These are phyloP conservation scores for Pseudonaja textilis DNA, from an alignment of 2,113 vertebrate genomes.

Conservation along the genomic window DNA sequence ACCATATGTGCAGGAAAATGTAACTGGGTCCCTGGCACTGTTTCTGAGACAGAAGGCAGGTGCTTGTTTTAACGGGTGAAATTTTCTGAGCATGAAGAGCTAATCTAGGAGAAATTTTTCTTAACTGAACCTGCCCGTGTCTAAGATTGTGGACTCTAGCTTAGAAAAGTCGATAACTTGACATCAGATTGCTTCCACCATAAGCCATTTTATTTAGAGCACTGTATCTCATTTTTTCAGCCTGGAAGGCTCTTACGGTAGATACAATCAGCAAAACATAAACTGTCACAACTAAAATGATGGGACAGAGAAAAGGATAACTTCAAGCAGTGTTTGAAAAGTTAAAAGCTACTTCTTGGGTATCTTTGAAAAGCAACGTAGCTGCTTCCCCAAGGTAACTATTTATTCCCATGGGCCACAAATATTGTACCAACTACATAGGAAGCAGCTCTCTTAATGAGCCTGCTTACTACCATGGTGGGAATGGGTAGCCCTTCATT, in stretches of 20 bases:
- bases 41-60: not conserved
- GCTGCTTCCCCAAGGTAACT: not conserved
- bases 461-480: not conserved
- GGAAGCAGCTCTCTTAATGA: not conserved
- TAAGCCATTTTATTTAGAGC: not conserved
- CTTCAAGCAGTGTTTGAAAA: not conserved
- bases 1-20: not conserved
- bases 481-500: not conserved
- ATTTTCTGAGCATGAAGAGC: not conserved
- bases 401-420: not conserved
- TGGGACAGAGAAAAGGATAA: not conserved
- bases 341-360: not conserved
- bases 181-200: not conserved
- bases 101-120: not conserved
- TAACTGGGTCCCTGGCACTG: not conserved
- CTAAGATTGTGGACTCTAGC: not conserved
- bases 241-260: not conserved
- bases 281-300: not conserved
- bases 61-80: not conserved
- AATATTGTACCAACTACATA: not conserved
- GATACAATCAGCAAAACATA: not conserved
- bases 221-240: not conserved
- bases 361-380: not conserved
- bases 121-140: not conserved
- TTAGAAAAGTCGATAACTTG: not conserved